These are phyloP conservation scores for Spilogale gracilis DNA, from an alignment of 2,113 vertebrate genomes.

Conservation along the genomic window DNA sequence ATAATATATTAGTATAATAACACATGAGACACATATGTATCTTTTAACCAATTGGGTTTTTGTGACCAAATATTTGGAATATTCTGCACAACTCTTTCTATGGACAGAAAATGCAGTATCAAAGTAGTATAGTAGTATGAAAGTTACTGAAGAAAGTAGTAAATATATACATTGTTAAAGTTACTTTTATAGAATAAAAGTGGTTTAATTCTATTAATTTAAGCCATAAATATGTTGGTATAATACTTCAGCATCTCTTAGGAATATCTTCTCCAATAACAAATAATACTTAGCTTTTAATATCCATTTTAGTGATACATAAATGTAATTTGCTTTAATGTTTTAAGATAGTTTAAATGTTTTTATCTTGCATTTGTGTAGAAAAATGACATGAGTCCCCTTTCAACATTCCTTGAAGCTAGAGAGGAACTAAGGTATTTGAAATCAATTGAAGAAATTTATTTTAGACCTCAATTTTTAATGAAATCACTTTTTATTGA, in stretches of 20 bases:
- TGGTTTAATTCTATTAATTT: background rate
- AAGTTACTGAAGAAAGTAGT: constrained; percentile 7
- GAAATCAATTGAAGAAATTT: constrained; percentile 47
- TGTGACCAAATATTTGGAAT: constrained; percentile 7
- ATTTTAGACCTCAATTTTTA: constrained; percentile 6
- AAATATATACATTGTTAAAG: background rate
- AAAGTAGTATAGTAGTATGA: background rate
- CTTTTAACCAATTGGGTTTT: background rate
- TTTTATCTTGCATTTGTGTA: background rate
- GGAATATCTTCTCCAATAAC: background rate
- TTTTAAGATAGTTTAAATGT: background rate
- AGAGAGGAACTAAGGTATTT: background rate
- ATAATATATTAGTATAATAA: background rate
- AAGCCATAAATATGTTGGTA: background rate
- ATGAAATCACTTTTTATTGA: background rate
- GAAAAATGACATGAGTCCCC: background rate
- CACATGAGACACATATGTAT: background rate
- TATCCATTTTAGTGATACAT: background rate
- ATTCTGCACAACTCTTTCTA: background rate
- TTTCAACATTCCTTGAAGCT: constrained; percentile 22
- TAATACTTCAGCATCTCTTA: constrained; percentile 1
- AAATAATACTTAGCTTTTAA: background rate
- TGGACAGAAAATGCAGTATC: background rate
- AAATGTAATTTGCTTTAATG: background rate
- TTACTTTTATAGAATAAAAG: background rate